Evolutionary conservation across 2,113 vertebrate genomes (phyloP), one percentile per base, ranked within the genome.

Genomic region (Ictalurus furcatus): DNA sequence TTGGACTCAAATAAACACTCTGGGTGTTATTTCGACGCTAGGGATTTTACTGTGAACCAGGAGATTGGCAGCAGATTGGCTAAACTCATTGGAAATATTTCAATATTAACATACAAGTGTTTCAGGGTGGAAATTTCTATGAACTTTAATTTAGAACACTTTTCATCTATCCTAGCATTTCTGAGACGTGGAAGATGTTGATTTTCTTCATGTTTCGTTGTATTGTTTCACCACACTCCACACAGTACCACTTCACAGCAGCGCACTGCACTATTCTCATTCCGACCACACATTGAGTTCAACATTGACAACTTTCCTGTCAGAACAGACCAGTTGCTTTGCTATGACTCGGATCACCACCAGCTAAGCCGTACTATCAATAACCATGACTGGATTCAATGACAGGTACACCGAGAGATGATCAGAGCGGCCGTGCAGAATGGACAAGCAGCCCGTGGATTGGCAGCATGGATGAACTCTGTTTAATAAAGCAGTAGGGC

Each of bases 401-500:
- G 91, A 89, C 82, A 90, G 89, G 92, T 92, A 85, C 91, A 90
- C 93, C 92, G 90, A 92, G 84, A 91, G 90, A 91, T 86, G 88
- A 89, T 93, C 92, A 93, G 93, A 92, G 91, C 88, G 86, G 91
- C 91, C 76, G 85, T 90, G 81, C 92, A 93, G 93, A 94, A 93
- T 94, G 92, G 79, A 86, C 89, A 90, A 93, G 94, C 87, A 94
- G 93, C 82, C 52, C 34, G 82, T 85, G 63, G 76, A 90, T 85
- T 92, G 52, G 74, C 86, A 86, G 90, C 74, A 88, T 87, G 88
- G 91, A 78, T 86, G 90, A 90, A 91, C 84, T 88, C 92, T 93
- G 93, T 95, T 95, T 95, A 93, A 94, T 94, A 93, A 92, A 91
- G 90, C 88, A 92, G 92, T 89, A 89, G 81, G 86, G 92, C 90